Conservation (phyloP, 2,888 invertebrate genomes). For the Cantharis flavilabris region DNA sequence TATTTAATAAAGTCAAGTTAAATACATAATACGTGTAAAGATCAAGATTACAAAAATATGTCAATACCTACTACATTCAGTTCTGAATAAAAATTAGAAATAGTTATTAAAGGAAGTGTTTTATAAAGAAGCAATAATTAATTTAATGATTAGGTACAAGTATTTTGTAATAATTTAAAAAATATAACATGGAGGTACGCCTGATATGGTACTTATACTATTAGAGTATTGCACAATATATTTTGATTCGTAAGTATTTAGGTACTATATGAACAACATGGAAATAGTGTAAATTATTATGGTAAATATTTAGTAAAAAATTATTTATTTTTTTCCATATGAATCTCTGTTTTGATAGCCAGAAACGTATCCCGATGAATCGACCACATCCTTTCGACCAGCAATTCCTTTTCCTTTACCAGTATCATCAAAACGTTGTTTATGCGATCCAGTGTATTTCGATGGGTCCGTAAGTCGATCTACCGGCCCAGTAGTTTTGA, state of each 20-base stretch:
- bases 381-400: slow-evolving; percentile 73
- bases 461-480: slow-evolving; percentile 83
- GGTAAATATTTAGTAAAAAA: not conserved
- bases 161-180: not conserved
- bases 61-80: not conserved
- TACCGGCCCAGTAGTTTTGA: slow-evolving; percentile 58
- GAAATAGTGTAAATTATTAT: not conserved
- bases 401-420: slow-evolving; percentile 84
- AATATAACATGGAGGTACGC: not conserved
- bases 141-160: not conserved
- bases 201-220: not conserved
- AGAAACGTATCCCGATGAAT: slow-evolving; percentile 75
- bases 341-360: slow-evolving; percentile 86
- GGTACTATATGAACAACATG: not conserved
- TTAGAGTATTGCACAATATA: not conserved
- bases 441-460: slow-evolving; percentile 89
- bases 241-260: not conserved
- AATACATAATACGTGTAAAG: not conserved
- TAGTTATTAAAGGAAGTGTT: not conserved
- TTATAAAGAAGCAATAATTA: not conserved
- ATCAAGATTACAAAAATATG: not conserved
- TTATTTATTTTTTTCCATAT: slow-evolving; percentile 60
- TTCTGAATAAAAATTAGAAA: not conserved
- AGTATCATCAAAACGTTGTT: slow-evolving; percentile 79
- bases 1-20: not conserved